Evolutionary conservation across 1,140 invertebrate genomes (phyloP).

Genomic region (Doryteuthis pealeii): DNA sequence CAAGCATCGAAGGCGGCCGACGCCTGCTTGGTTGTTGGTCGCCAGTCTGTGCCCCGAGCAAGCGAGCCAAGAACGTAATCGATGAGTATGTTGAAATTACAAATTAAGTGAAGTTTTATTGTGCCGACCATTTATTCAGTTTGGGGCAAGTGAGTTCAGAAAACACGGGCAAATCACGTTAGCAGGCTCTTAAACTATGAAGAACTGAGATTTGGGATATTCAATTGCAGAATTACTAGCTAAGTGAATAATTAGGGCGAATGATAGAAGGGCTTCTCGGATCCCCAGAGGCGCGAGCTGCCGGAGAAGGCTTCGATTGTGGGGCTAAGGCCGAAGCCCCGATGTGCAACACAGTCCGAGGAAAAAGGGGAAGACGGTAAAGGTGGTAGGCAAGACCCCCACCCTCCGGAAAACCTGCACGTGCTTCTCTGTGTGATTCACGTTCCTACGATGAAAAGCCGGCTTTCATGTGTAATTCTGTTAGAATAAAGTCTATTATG

Average conservation of each 20-base stretch:
- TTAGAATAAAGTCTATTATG: conserved; percentile 6
- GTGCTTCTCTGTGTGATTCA: background rate
- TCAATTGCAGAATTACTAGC: conserved; percentile 12
- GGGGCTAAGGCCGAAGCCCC: background rate
- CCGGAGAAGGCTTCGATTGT: background rate
- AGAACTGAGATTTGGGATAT: conserved; percentile 15
- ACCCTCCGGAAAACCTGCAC: background rate
- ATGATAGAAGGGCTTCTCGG: background rate
- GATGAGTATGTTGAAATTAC: conserved; percentile 9
- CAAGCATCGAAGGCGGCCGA: too few relatives aligned
- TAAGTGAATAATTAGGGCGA: conserved; percentile 6
- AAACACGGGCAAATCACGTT: conserved; percentile 12
- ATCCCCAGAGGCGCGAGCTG: background rate
- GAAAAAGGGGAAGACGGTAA: background rate
- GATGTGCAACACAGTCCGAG: background rate
- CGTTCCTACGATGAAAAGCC: background rate
- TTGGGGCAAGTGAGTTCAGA: conserved; percentile 13
- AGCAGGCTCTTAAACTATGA: conserved; percentile 11
- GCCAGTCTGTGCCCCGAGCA: too few relatives aligned
- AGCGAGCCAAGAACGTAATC: background rate
- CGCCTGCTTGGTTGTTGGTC: too few relatives aligned
- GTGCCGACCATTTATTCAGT: background rate
- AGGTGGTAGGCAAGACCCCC: background rate
- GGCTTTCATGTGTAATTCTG: conserved; percentile 4
- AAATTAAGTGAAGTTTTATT: conserved; percentile 13